phyloP scores from a whole-genome alignment of 2,888 invertebrate genomes.

The Tubulanus polymorphus region DNA sequence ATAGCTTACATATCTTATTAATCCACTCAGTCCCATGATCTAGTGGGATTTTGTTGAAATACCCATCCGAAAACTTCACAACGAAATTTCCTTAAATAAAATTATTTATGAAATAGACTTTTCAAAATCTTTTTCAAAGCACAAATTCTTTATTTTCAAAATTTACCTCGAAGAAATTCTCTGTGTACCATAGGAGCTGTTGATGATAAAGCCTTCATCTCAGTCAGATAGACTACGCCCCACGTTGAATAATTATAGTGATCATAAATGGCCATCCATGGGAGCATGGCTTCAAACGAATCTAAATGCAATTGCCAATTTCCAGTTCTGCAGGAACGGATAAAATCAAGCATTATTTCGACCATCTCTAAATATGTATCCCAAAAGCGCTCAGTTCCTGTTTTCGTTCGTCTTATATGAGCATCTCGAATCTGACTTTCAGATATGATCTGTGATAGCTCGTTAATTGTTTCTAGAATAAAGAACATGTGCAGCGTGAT shows the following conservation, averaged over 20 bases:
- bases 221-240: slow-evolving; percentile 14
- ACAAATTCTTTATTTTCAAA: no score
- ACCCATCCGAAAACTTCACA: slow-evolving; percentile 10
- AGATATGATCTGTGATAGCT: neutral
- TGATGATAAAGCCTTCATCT: slow-evolving; percentile 10
- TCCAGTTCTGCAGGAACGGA: slow-evolving; percentile 10
- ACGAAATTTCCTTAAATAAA: slow-evolving; percentile 15
- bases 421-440: no score
- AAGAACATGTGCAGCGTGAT: no score
- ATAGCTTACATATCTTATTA: neutral
- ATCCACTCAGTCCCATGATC: slow-evolving; percentile 7
- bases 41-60: slow-evolving; percentile 15
- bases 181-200: neutral
- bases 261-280: slow-evolving; percentile 15
- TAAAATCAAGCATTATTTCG: slow-evolving; percentile 6
- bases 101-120: slow-evolving; percentile 3
- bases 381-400: no score
- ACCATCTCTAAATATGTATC: slow-evolving; percentile 11
- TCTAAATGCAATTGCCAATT: slow-evolving; percentile 14
- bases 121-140: neutral
- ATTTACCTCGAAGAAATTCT: slow-evolving; percentile 1
- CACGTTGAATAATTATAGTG: slow-evolving; percentile 13
- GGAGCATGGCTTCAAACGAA: slow-evolving; percentile 6
- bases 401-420: no score
- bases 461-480: no score